Evolutionary conservation across 2,113 vertebrate genomes (phyloP), one percentile per base, ranked within the genome.

Genomic region (Scytalopus superciliaris): DNA sequence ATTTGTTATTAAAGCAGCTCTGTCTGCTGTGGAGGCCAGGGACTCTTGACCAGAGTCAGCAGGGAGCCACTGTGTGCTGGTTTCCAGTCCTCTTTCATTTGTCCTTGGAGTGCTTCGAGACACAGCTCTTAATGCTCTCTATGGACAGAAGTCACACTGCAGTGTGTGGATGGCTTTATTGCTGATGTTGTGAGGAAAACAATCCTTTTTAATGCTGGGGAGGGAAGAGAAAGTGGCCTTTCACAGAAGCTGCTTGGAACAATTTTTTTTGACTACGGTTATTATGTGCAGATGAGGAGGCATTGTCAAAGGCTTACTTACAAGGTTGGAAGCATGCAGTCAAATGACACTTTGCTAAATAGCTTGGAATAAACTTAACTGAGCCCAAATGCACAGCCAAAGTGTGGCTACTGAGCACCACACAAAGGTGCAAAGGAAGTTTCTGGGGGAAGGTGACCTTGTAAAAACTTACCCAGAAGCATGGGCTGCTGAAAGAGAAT

Each of bases 31-130:
- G 37, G 60, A 72, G 16, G 24, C 84, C 42, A 62, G 59, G 31
- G 28, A 37, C 59, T 70, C 53, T 69, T 39, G 39, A 57, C 33
- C 52, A 53, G 52, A 92, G 72, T 31, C 57, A 52, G 45, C 35
- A 57, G 0, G 0, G 33, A 85, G 62, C 45, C 76, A 27, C n/a
- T 79, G 31, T 33, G 45, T 4, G 5, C 50, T 76, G 40, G 5
- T 84, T 94, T 89, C 60, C 57, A 76, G 44, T 62, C 49, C 62
- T 78, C 78, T 83, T 89, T 73, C 31, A 28, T 81, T 87, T 87
- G 72, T 84, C 52, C 77, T 90, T 92, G 59, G 27, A 42, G 62
- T 68, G 40, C 66, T 67, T 90, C 47, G 74, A 53, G 64, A 88
- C 31, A 4, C n/a, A 47, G 56, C 53, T 95, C 40, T 92, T 70